Percentiles rank a stretch among this genome's conserved stretches.
Evolutionary conservation across 2,113 vertebrate species (phyloP).

Genomic region (Lampris incognitus): DNA sequence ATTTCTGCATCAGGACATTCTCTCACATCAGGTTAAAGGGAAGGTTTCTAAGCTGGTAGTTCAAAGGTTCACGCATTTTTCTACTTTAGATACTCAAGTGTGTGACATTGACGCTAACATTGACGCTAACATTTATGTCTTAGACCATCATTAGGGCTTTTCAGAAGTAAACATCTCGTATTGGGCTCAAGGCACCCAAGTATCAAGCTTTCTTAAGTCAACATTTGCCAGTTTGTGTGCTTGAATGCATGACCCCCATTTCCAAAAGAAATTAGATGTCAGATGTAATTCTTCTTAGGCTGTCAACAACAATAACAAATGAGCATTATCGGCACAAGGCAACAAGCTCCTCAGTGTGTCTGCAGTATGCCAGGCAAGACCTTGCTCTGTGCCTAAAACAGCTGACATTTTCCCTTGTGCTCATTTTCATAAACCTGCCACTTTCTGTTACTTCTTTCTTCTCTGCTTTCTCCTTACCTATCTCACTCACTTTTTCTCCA

Average conservation of each 20-base stretch:
- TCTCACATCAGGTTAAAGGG: conserved; percentile 17
- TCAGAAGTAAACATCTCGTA: conserved; percentile 13
- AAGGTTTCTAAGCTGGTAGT: conserved; percentile 36
- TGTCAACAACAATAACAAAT: conserved; percentile 1
- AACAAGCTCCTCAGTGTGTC: neutral
- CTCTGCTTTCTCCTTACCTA: neutral
- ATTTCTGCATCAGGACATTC: conserved; percentile 25
- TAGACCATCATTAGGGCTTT: conserved; percentile 20
- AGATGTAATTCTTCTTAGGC: neutral
- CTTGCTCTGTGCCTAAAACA: neutral
- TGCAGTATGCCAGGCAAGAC: neutral
- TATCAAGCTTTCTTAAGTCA: neutral
- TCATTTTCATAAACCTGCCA: conserved; percentile 19
- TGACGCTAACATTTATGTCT: conserved; percentile 41
- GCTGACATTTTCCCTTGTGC: conserved; percentile 14
- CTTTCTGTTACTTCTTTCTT: neutral
- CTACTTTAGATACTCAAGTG: conserved; percentile 28
- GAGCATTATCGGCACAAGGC: neutral
- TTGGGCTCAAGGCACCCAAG: neutral
- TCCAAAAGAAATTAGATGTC: neutral
- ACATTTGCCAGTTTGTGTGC: neutral
- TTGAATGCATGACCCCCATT: conserved; percentile 2
- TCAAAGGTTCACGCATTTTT: conserved; percentile 35
- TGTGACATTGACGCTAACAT: conserved; percentile 35
- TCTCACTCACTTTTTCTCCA: neutral